These are phyloP conservation scores for Poeciliopsis paucimaculata DNA, from an alignment of 2,797 vertebrate species.

Conservation along the genomic window DNA sequence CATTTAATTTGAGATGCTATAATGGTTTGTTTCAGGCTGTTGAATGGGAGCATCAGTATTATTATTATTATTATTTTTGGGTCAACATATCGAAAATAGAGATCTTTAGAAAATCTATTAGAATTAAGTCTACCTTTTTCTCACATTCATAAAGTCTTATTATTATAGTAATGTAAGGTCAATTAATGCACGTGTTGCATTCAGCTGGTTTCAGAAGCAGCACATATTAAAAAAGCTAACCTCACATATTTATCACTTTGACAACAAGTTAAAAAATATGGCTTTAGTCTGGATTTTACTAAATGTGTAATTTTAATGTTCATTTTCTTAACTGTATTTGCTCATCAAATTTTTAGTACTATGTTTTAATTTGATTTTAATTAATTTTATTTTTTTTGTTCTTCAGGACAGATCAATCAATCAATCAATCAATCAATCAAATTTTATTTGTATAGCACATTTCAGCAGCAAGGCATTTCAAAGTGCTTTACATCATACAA, in stretches of 20 bases:
- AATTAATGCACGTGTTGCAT: background rate
- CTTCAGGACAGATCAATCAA: too few relatives aligned
- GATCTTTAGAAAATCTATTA: background rate
- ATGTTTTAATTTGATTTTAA: background rate
- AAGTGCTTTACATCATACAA: too few relatives aligned
- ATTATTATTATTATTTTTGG: too few relatives aligned
- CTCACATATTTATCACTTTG: background rate
- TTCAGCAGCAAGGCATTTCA: too few relatives aligned
- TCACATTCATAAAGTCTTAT: background rate
- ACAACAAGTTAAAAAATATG: background rate
- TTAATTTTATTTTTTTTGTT: background rate
- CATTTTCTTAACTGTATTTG: background rate
- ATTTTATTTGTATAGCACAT: too few relatives aligned
- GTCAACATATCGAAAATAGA: background rate
- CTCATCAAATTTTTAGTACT: background rate
- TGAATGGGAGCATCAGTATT: constrained; percentile 12
- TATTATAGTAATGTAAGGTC: background rate
- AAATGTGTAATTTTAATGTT: background rate
- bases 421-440: too few relatives aligned
- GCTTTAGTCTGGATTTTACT: background rate
- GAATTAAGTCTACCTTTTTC: background rate
- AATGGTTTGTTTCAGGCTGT: constrained; percentile 14
- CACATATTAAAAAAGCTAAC: background rate
- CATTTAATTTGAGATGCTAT: constrained; percentile 39
- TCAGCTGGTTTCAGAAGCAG: background rate